Base-by-base conservation (phyloP, 2,888 invertebrate species). In the Acrobasis suavella region DNA sequence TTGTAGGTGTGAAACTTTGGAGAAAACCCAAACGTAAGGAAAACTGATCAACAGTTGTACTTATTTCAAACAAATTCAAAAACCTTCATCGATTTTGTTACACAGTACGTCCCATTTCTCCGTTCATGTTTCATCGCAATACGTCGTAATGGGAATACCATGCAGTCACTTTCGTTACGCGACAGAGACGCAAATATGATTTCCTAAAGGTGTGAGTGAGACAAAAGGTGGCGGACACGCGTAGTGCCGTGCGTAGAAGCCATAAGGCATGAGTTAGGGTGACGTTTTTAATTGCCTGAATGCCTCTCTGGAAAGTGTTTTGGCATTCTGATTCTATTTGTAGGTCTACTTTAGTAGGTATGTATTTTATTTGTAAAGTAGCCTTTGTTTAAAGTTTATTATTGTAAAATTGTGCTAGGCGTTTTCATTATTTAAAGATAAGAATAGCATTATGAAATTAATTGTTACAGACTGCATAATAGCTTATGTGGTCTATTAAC, bases 221-320 rank as follows among this genome's bases (percentile, higher is more conserved):
- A 63, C 50, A 32, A 64, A 64, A 58, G 9, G 51, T 3, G 52
- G 64, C 49, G 61, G 55, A 58, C 62, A 62, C 59, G 60, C 65
- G 65, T 64, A 62, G 50, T 69, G 69, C 62, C 72, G 72, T 72
- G 72, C 69, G 65, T 67, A 68, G 65, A 60, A 56, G 58, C 69
- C 62, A 69, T 72, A 72, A 72, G 66, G 65, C 62, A 65, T 67
- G 68, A 69, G 66, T 66, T 65, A 65, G 64, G 64, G 65, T 60
- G 60, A 64, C 64, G 54, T 64, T 63, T 69, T 72, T 72, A 70
- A 71, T 70, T 71, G 69, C 62, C 50, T 37, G 49, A 50, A 55
- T 55, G 50, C 17, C 37, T 38, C 55, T 46, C 52, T 49, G 52
- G 58, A 64, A 62, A 59, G 62, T 62, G 55, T 62, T 62, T 55